A percentile compares a stretch with the other conserved stretches of the same genome.
phyloP scores from a whole-genome alignment of 2,888 invertebrate genomes.

The Ophioninae sp. region DNA sequence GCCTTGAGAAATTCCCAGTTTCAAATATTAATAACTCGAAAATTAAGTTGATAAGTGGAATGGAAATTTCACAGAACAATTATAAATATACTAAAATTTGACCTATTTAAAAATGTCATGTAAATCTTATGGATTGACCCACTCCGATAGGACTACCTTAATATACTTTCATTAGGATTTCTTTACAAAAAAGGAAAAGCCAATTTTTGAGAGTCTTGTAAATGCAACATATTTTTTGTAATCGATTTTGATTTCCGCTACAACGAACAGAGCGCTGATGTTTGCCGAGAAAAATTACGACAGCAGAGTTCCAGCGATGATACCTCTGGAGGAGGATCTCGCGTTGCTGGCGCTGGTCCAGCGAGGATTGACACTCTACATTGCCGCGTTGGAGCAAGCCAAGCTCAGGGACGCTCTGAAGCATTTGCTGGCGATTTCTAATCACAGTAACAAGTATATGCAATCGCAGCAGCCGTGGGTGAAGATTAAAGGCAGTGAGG shows the following conservation, averaged over 20 bases:
- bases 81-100: no score
- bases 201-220: no score
- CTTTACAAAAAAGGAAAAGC: no score
- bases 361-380: constrained; percentile 88
- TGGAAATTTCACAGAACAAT: no score
- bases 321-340: constrained; percentile 85
- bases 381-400: constrained; percentile 88
- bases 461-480: constrained; percentile 98
- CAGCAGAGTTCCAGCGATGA: constrained; percentile 86
- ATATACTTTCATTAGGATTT: no score
- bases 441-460: constrained; percentile 98
- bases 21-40: no score
- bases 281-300: constrained; percentile 94
- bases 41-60: no score
- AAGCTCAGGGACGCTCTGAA: constrained; percentile 92
- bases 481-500: constrained; percentile 90
- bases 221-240: neutral
- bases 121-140: no score
- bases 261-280: constrained; percentile 87
- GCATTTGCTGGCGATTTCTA: constrained; percentile 92
- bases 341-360: constrained; percentile 90
- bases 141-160: no score
- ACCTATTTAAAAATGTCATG: no score
- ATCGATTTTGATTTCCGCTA: constrained; percentile 11
- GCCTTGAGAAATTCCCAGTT: no score